Conservation (phyloP, 2,888 invertebrate genomes). For the Tromatobia lineatoria region DNA sequence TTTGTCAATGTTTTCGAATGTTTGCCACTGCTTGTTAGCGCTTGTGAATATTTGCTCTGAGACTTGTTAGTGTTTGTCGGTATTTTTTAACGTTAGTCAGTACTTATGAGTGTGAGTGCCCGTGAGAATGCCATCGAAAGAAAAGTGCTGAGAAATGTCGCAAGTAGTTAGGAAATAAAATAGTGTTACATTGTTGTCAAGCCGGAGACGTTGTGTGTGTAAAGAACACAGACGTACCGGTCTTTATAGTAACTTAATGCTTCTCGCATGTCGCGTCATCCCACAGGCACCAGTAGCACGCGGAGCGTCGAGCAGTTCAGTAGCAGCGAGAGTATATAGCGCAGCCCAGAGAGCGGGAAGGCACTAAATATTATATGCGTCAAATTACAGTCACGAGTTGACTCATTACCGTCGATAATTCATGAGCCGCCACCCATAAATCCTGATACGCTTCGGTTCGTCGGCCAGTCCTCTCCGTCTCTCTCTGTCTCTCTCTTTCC, state of each 20-base stretch:
- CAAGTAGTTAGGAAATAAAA: neutral
- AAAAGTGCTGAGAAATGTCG: neutral
- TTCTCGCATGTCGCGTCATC: slow-evolving; percentile 42
- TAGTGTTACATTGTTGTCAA: neutral
- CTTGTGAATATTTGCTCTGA: too few species aligned
- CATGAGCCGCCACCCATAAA: slow-evolving; percentile 70
- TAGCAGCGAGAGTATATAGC: slow-evolving; percentile 24
- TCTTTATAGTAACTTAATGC: neutral
- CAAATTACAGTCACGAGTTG: slow-evolving; percentile 70
- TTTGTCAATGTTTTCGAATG: too few species aligned
- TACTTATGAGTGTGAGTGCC: too few species aligned
- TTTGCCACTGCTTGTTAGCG: too few species aligned
- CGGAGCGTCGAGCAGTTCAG: slow-evolving; percentile 48
- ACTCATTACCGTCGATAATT: slow-evolving; percentile 73
- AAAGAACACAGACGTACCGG: neutral
- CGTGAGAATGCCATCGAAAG: too few species aligned
- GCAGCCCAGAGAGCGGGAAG: slow-evolving; percentile 51
- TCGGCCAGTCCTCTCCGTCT: slow-evolving; percentile 59
- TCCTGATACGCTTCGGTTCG: slow-evolving; percentile 66
- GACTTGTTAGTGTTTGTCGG: too few species aligned
- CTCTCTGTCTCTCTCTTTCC: slow-evolving; percentile 14
- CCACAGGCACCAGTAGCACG: slow-evolving; percentile 33
- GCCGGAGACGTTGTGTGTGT: neutral
- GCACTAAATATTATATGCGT: slow-evolving; percentile 71
- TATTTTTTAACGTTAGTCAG: too few species aligned